Evolutionary conservation across 2,888 invertebrate species (phyloP).

Genomic region (Atrina japonica): DNA sequence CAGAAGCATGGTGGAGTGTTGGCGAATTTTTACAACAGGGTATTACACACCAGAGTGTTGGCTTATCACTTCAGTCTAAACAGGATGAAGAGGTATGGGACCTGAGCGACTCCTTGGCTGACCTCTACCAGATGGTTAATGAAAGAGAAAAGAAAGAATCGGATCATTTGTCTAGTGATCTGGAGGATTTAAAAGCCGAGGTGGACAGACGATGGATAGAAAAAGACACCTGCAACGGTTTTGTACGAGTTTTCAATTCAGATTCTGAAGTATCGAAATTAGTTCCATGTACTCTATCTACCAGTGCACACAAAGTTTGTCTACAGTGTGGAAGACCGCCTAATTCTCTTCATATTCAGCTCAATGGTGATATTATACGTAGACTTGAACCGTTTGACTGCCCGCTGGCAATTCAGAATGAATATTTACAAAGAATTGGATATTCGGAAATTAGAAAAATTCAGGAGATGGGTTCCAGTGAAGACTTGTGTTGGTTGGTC

Average conservation of each 20-base stretch:
- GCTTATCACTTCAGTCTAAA: slow-evolving; percentile 53
- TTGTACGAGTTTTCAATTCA: slow-evolving; percentile 77
- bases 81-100: slow-evolving; percentile 78
- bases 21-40: slow-evolving; percentile 65
- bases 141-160: slow-evolving; percentile 51
- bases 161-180: slow-evolving; percentile 3
- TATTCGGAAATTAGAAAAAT: slow-evolving; percentile 75
- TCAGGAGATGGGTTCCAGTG: slow-evolving; percentile 78
- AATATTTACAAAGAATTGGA: slow-evolving; percentile 79
- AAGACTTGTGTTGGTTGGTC: slow-evolving; percentile 78
- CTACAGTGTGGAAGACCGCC: slow-evolving; percentile 75
- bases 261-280: slow-evolving; percentile 73
- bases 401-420: slow-evolving; percentile 81
- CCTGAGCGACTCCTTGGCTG: slow-evolving; percentile 77
- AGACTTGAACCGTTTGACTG: slow-evolving; percentile 79
- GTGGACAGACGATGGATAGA: slow-evolving; percentile 72
- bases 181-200: slow-evolving; percentile 37
- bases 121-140: slow-evolving; percentile 71
- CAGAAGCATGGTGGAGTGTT: slow-evolving; percentile 74
- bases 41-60: slow-evolving; percentile 62
- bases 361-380: slow-evolving; percentile 79
- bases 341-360: slow-evolving; percentile 79
- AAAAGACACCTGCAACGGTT: slow-evolving; percentile 77
- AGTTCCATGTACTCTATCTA: slow-evolving; percentile 78
- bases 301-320: slow-evolving; percentile 78